Evolutionary conservation across 2,888 invertebrate genomes (phyloP), one percentile per base, ranked within the genome.

Genomic region (Sminthurinus aureus): DNA sequence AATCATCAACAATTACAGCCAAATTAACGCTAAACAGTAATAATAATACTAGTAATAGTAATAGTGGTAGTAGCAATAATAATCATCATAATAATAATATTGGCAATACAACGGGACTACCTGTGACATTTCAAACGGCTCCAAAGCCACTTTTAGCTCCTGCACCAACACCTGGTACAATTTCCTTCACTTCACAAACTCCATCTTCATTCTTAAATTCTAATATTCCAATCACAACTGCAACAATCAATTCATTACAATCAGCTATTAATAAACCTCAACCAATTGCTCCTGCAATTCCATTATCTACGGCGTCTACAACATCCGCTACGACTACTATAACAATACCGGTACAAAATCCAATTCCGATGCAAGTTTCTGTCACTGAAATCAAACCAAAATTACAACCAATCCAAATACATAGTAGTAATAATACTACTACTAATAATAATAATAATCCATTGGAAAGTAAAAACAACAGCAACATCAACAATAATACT

Each of bases 221-320:
- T 3, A 82, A 83, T 51, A 79, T 83, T 9, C 83, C 85, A 22
- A 78, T 85, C 52, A 79, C 85, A 73, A 79, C 82, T 50, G 79
- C 51, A 18, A 51, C 77, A 26, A 58, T 58, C 26, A 81, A 18
- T 50, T 24, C 78, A 24, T 58, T 74, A 74, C 73, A 58, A 74
- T 52, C 58, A 15, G 18, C 52, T 26, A 26, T 67, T 15, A 22
- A 20, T 24, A 82, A 79, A 26, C 84, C 82, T 15, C 80, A 82
- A 50, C 82, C 85, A 2, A 85, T 85, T 52, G 85, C 83, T 66
- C 85, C 85, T n/a, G 83, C 85, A 38, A 58, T 76, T 77, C 84
- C 84, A 52, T 51, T 81, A 80, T 58, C 66, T 0, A 73, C 83
- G n/a, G 38, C 79, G 20, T 79, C 77, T 50, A 78, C 79, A 79